These are phyloP conservation scores for Epizoanthus ramosus DNA, from an alignment of 92 coral and sea anemone species.

Conservation along the genomic window DNA sequence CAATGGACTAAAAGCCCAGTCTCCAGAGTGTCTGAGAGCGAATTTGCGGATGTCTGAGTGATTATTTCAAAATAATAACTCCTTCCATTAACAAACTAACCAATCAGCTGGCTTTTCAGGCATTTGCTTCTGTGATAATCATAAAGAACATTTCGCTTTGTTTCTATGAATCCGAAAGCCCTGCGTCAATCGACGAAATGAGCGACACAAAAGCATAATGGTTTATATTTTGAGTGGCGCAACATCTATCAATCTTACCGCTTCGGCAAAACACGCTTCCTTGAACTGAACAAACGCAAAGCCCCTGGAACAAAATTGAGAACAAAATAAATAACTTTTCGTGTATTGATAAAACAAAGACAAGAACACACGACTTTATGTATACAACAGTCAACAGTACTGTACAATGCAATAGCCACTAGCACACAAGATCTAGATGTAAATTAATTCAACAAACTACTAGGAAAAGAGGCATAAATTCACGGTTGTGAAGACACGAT, in stretches of 20 bases:
- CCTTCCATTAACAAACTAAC: conserved; percentile 11
- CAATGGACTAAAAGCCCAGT: conserved; percentile 28
- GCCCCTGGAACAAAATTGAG: conserved; percentile 77
- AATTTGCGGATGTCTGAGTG: conserved; percentile 40
- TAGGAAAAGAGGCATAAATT: not conserved
- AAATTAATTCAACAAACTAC: not conserved
- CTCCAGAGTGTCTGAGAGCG: conserved; percentile 42
- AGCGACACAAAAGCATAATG: conserved; percentile 1
- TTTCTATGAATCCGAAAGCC: conserved; percentile 2
- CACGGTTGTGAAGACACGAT: not conserved
- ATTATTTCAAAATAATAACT: conserved; percentile 45
- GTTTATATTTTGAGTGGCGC: not conserved
- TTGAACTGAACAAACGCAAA: conserved; percentile 97
- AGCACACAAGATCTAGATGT: conserved; percentile 1
- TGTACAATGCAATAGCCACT: conserved; percentile 12
- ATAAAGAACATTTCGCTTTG: conserved; percentile 24
- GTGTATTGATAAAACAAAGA: conserved; percentile 37
- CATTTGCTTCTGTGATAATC: conserved; percentile 18
- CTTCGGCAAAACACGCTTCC: conserved; percentile 74
- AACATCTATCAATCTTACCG: conserved; percentile 51
- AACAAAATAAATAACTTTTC: conserved; percentile 38
- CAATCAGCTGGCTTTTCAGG: not conserved
- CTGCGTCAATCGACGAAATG: conserved; percentile 5
- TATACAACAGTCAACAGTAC: conserved; percentile 42
- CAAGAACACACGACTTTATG: conserved; percentile 42